Evolutionary conservation across 2,888 invertebrate species (phyloP), one percentile per base, ranked within the genome.

Genomic region (Xestoiulus laeticollis): DNA sequence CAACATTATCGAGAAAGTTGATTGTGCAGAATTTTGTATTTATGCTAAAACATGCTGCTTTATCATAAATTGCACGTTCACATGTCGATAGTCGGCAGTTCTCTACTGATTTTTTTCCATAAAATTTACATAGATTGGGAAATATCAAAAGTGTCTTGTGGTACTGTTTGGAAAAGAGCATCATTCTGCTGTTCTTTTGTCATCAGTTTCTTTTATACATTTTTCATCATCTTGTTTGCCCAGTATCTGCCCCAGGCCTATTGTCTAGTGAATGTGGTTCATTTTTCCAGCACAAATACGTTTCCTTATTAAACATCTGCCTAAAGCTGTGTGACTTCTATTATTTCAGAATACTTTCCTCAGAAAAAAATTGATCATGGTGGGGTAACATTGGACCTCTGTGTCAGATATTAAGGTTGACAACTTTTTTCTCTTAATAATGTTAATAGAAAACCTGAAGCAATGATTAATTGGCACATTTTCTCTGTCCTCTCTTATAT

Each of bases 51-150:
- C 78, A 78, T 78, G 30, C 78, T 16, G 78, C 78, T 8, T 78
- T 78, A 78, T 78, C 78, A 32, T 30, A 30, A 78, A 78, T 78
- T 78, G 78, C 78, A 14, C 30, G 78, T 16, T 30, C 78, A 14
- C 78, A 16, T 26, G 78, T 32, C 78, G 30, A 78, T 78, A 78
- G 30, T 30, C 30, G 5, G 10, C 30, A 78, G 2, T 30, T 16
- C 30, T 30, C 8, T 78, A 30, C 14, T 12, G 78, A 4, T 78
- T 30, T 78, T 59, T 78, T 78, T 30, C 78, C 30, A 78, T 78
- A 78, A 78, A 78, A 78, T 78, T 78, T 78, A 78, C 78, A 78
- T 78, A 32, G 78, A 78, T 78, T 78, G 68, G 16, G 16, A 78
- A 26, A 30, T 78, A 22, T 59, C 30, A 30, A 78, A 14, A 30